Evolutionary conservation across 1,140 invertebrate genomes (phyloP), one percentile per base, ranked within the genome.

Genomic region (Caenorhabditis inopinata): DNA sequence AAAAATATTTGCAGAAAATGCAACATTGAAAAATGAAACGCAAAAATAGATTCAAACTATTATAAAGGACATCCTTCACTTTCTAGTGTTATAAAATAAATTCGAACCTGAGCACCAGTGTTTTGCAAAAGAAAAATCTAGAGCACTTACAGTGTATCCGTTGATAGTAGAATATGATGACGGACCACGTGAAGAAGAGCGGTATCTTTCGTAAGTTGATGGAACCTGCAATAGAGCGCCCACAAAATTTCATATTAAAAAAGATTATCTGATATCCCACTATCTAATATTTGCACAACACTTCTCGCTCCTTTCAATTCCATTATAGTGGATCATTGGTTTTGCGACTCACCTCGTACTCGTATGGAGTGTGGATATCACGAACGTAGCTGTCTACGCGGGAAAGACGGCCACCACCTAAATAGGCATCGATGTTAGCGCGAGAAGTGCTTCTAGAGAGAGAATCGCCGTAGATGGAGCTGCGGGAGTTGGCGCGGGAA

Each of bases 331-430:
- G n/a, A n/a, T n/a, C n/a, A n/a, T n/a, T n/a, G n/a, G n/a, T n/a
- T n/a, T n/a, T n/a, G n/a, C n/a, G n/a, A n/a, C 87, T 85, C 38
- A 88, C 83, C 42, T 87, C 78, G 75, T 80, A 88, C 47, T 88
- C 87, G 76, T 88, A 88, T 18, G 62, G 82, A 42, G 76, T 81
- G 75, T 88, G 84, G 25, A 85, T 78, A 74, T 85, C 85, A 49
- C 84, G 82, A 47, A 88, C 86, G 79, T 86, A 88, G 74, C 83
- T 86, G 73, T 88, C 87, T 25, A 88, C 87, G 42, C 87, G 87
- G 14, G 85, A 88, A 35, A 88, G 76, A 42, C 87, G 80, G 25
- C 87, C 87, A 62, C 80, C 78, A 48, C 86, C 86, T 35, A 85
- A 68, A 53, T 85, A 88, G 25, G 84, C 81, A 48, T 87, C 86